Evolutionary conservation across 2,797 vertebrate genomes (phyloP).

Genomic region (Discoglossus pictus): DNA sequence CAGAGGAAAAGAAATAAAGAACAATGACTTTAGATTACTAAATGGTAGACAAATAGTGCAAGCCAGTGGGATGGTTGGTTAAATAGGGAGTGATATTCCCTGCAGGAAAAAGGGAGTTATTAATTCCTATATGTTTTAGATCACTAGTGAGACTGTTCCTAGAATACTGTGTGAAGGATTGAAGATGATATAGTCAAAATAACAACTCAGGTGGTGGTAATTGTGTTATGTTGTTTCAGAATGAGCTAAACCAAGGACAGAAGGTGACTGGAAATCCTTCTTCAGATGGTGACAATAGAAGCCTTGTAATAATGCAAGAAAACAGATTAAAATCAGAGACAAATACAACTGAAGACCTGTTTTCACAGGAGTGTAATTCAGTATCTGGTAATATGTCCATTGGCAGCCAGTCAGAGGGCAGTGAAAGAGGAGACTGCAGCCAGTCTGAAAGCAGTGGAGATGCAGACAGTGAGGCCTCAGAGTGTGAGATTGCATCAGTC

Average conservation of each 20-base stretch:
- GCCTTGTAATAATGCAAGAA: conserved; percentile 63
- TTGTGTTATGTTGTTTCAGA: conserved; percentile 59
- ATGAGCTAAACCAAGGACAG: conserved; percentile 72
- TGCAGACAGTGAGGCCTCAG: conserved; percentile 93
- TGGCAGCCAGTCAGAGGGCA: conserved; percentile 85
- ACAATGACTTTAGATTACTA: too few species aligned
- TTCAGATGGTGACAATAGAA: conserved; percentile 70
- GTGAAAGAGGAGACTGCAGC: conserved; percentile 83
- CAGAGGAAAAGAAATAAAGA: too few species aligned
- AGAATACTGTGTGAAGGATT: background rate
- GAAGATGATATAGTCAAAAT: background rate
- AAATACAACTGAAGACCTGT: conserved; percentile 11
- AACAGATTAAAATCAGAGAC: conserved; percentile 60
- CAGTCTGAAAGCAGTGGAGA: conserved; percentile 88
- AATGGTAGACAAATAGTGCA: too few species aligned
- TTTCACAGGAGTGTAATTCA: conserved; percentile 1
- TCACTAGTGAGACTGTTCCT: too few species aligned
- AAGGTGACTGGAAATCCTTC: conserved; percentile 68
- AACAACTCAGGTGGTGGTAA: too few species aligned
- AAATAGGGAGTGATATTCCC: too few species aligned
- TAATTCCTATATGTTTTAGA: too few species aligned
- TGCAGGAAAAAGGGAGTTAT: too few species aligned
- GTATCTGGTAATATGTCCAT: conserved; percentile 54
- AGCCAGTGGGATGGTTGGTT: too few species aligned
- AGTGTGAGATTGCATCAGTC: conserved; percentile 77